Percentiles rank a stretch among this genome's conserved stretches.
Conservation (phyloP, 2,797 vertebrate genomes). For the Tapera naevia region DNA sequence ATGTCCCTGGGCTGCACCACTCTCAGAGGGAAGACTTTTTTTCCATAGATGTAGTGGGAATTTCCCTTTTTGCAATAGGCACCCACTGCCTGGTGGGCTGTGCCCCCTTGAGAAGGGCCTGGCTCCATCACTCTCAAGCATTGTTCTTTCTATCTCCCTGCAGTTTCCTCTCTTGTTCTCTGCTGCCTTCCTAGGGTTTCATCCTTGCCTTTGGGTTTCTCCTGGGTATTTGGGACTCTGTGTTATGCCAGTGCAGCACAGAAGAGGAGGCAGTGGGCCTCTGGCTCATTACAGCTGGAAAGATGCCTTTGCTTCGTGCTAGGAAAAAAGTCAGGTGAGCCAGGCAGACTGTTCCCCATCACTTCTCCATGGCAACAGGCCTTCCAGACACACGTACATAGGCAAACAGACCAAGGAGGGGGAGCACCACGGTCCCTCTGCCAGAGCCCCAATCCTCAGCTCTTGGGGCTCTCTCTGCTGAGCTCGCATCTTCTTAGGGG, state of each 20-base stretch:
- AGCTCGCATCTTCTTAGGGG: background rate
- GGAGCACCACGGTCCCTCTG: background rate
- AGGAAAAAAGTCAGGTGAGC: background rate
- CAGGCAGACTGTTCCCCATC: slow-evolving; percentile 46
- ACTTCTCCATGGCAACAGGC: slow-evolving; percentile 68
- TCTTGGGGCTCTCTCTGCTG: background rate
- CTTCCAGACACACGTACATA: background rate
- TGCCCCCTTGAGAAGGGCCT: background rate
- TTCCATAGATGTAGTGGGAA: background rate
- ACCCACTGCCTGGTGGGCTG: background rate
- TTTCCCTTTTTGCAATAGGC: background rate
- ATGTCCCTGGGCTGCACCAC: background rate
- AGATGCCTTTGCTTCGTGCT: slow-evolving; percentile 4
- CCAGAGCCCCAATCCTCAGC: background rate
- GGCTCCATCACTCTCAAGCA: background rate
- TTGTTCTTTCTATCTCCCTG: background rate
- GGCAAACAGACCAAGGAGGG: background rate
- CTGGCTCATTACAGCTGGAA: background rate
- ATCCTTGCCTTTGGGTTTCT: background rate
- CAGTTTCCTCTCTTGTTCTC: background rate
- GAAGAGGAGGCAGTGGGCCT: background rate
- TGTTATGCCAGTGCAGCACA: background rate
- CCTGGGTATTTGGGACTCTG: background rate
- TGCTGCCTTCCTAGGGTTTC: background rate
- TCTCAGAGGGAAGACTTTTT: background rate